Percentiles rank a stretch among this genome's conserved stretches.
These are phyloP conservation scores for Syrphus vitripennis DNA, from an alignment of 2,888 invertebrate species.

Conservation along the genomic window DNA sequence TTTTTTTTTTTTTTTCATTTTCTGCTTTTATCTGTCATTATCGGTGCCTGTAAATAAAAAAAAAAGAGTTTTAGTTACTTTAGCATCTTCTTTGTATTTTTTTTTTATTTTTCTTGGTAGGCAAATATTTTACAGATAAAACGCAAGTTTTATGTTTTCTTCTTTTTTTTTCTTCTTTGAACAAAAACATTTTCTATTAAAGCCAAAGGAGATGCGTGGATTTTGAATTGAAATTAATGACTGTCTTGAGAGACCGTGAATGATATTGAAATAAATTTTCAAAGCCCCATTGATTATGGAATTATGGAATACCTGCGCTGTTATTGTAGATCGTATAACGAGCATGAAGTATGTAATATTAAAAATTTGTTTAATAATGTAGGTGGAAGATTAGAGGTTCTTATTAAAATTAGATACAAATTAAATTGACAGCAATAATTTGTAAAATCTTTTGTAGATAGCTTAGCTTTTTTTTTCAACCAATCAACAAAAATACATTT, in stretches of 20 bases:
- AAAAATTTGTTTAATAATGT: background rate
- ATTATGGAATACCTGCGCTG: slow-evolving; percentile 2
- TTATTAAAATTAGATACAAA: slow-evolving; percentile 11
- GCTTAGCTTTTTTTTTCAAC: background rate
- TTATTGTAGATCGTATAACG: slow-evolving; percentile 25
- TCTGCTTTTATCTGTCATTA: slow-evolving; percentile 5
- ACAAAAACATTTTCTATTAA: background rate
- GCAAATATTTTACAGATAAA: slow-evolving; percentile 5
- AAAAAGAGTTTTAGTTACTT: background rate
- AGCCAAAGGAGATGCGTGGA: slow-evolving; percentile 6
- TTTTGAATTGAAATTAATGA: slow-evolving; percentile 8
- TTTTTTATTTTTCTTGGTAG: background rate
- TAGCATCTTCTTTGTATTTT: background rate
- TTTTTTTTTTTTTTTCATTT: background rate
- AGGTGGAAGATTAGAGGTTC: background rate
- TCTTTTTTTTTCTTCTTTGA: background rate
- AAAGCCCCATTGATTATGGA: slow-evolving; percentile 12
- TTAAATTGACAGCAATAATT: slow-evolving; percentile 22
- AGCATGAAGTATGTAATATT: slow-evolving; percentile 13
- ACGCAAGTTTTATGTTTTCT: background rate
- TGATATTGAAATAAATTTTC: background rate
- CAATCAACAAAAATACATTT: background rate
- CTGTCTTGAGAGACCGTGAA: slow-evolving; percentile 14
- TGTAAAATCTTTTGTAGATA: background rate
- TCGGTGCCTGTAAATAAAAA: background rate